Base-by-base conservation (phyloP, 2,113 vertebrate genomes). In the Caranx melampygus region DNA sequence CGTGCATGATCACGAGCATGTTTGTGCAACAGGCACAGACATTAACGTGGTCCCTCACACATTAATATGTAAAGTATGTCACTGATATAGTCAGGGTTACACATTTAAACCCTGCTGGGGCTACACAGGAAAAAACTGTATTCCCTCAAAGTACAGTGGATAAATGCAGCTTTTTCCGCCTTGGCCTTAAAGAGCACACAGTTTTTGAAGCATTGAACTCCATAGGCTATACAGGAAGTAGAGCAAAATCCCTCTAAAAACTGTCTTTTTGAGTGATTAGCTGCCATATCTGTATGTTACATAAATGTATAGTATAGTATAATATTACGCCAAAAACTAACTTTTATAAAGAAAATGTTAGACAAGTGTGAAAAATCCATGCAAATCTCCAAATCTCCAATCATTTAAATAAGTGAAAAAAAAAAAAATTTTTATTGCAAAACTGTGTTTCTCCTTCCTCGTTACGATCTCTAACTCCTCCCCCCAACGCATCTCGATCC, bases 11-110 rank as follows among this genome's bases (percentile, higher is more conserved):
- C 45, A 72, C 15, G 61, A 54, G n/a, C 65, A 21, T 47, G 80
- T 31, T 66, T 20, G 33, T 14, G 12, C 16, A 67, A 49, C 75
- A 52, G 54, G 66, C 34, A 75, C 31, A 61, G 54, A 82, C 67
- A 65, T 58, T 37, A 71, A 45, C 11, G 11, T 34, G 1, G 67
- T 18, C 55, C 45, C 57, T 84, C 49, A 78, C 75, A 80, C 76
- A 34, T 55, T 66, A 65, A 80, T 58, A 71, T 84, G 79, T 79
- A 44, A 88, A 83, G 21, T 47, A 47, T 83, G 84, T 77, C 71
- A 86, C 40, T 52, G 81, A 82, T 78, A 85, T 72, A 42, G 75
- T 65, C 63, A 44, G 42, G 77, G 75, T 84, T 68, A 62, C 47
- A 63, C 7, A 8, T 62, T 65, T 49, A 70, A 80, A 71, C 71